Base-by-base conservation (phyloP, 1,140 invertebrate species). In the Bilobella aurantiaca region DNA sequence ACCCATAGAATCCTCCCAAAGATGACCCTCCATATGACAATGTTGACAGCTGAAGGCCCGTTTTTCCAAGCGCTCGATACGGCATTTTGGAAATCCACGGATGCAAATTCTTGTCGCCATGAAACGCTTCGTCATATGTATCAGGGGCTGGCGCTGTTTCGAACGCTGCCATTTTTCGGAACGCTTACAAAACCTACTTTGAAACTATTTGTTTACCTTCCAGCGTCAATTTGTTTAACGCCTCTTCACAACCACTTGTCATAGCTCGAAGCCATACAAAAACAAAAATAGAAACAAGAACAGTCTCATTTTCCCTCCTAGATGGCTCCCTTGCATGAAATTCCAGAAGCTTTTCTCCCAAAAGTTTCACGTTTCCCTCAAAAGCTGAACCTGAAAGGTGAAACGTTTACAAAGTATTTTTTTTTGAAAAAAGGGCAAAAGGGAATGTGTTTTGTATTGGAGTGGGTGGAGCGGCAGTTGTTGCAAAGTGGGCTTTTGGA, bases 21-120 rank as follows among this genome's bases (percentile, higher is more conserved):
- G 78, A 75, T 58, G 75, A 79, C 58, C 78, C 78, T 72, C 86
- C 86, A 59, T 85, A 78, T 47, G 81, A 80, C 27, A 87, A 71
- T 67, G 79, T 77, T 28, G 85, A 87, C 14, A 86, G 77, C 1
- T 76, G 47, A 62, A 87, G 68, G 18, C 79, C 82, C 42, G 84
- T 86, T 63, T 80, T 79, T 3, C 84, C 84, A 0, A 86, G 74
- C 27, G 68, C 61, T 62, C 75, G 76, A 67, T 85, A 85, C 59
- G 76, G 75, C 81, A 85, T 82, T 71, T 78, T 78, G 47, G 58
- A 31, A 34, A 70, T 32, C 65, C 64, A 66, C 29, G 53, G 25
- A 76, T 74, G 16, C 65, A 34, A 5, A 64, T 71, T 28, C 21
- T 28, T 23, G 3, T 70, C 71, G 65, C 77, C 69, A 64, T 78